These are phyloP conservation scores for Harpagifer antarcticus DNA, from an alignment of 2,797 vertebrate genomes.

Conservation along the genomic window DNA sequence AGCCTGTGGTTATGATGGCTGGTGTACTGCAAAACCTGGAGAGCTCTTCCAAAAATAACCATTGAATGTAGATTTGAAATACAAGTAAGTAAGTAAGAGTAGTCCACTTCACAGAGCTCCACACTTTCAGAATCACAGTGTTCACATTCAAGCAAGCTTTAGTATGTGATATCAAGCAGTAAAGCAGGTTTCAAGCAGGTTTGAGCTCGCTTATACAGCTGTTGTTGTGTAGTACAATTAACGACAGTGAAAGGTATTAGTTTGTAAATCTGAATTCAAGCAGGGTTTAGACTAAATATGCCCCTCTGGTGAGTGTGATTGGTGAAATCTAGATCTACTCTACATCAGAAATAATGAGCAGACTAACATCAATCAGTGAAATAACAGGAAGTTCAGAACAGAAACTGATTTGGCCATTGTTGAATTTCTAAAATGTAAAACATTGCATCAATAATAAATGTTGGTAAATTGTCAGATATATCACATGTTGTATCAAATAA, in stretches of 20 bases:
- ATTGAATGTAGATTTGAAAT: too few species aligned
- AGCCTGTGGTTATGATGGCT: too few species aligned
- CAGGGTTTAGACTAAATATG: not conserved
- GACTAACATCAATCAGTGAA: not conserved
- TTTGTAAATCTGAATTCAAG: not conserved
- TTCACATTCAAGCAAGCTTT: slow-evolving; percentile 59
- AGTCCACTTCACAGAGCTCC: not conserved
- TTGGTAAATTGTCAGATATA: not conserved
- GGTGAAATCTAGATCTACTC: not conserved
- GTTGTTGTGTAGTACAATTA: slow-evolving; percentile 14
- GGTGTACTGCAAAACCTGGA: too few species aligned
- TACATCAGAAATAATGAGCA: slow-evolving; percentile 13
- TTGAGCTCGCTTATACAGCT: slow-evolving; percentile 31
- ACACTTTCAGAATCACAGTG: not conserved
- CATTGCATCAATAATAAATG: slow-evolving; percentile 12
- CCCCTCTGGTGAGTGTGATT: not conserved
- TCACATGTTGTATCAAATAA: not conserved
- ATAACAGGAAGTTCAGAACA: slow-evolving; percentile 2
- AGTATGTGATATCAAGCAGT: slow-evolving; percentile 54
- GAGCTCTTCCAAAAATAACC: too few species aligned
- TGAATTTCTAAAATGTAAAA: not conserved
- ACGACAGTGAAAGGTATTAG: slow-evolving; percentile 2
- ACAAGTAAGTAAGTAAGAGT: too few species aligned
- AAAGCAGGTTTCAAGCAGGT: slow-evolving; percentile 31
- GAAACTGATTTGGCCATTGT: not conserved